Percentiles rank a stretch among this genome's conserved stretches.
Conservation (phyloP, 2,888 invertebrate species). For the Drosophila cognata region DNA sequence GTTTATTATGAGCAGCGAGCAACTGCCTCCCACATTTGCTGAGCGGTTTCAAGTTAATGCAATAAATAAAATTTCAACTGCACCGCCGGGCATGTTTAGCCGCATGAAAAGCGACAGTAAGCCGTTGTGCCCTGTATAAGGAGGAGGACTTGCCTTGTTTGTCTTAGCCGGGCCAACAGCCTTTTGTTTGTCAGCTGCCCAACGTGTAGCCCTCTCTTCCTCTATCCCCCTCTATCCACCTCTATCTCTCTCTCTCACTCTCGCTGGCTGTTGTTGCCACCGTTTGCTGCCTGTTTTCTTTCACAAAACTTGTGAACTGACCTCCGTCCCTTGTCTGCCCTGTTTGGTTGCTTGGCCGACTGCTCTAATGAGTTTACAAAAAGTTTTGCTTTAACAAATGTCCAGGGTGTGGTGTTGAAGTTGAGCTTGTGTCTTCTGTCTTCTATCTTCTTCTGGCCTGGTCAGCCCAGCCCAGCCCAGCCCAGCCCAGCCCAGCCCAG, state of each 20-base stretch:
- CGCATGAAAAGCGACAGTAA: slow-evolving; percentile 80
- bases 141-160: slow-evolving; percentile 74
- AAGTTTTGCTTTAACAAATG: slow-evolving; percentile 74
- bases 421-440: slow-evolving; percentile 5
- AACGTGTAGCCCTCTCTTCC: not conserved
- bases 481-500: not conserved
- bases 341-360: slow-evolving; percentile 64
- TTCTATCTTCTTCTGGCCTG: not conserved
- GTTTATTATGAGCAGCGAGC: slow-evolving; percentile 62
- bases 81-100: slow-evolving; percentile 78
- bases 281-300: slow-evolving; percentile 61
- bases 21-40: slow-evolving; percentile 18
- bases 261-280: slow-evolving; percentile 15
- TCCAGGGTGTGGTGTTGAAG: slow-evolving; percentile 23
- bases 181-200: slow-evolving; percentile 67
- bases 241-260: slow-evolving; percentile 1
- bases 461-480: not conserved
- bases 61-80: slow-evolving; percentile 81
- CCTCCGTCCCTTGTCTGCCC: not conserved
- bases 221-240: slow-evolving; percentile 2
- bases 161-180: slow-evolving; percentile 59
- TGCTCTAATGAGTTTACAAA: slow-evolving; percentile 79
- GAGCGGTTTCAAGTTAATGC: slow-evolving; percentile 75
- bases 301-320: slow-evolving; percentile 56
- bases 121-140: slow-evolving; percentile 67